Percentiles rank a stretch among this genome's conserved stretches.
phyloP scores from a whole-genome alignment of 2,113 vertebrate genomes.

The Athene cunicularia region DNA sequence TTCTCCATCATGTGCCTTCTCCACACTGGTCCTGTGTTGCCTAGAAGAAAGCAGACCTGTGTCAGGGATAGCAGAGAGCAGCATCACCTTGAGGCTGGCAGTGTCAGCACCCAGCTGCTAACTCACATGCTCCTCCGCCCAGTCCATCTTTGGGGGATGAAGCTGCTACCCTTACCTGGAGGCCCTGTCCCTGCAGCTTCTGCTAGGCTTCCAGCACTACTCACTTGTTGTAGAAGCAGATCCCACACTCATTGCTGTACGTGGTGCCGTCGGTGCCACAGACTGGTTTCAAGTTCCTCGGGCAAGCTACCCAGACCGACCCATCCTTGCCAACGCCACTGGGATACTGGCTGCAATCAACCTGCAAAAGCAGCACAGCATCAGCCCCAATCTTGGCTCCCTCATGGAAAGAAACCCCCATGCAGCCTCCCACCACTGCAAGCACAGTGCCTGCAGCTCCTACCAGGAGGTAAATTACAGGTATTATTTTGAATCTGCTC shows the following conservation, averaged over 20 bases:
- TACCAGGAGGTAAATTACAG: not conserved
- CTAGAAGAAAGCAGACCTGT: not conserved
- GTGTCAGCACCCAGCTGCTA: not conserved
- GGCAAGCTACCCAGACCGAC: not conserved
- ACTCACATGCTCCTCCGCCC: not conserved
- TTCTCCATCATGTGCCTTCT: constrained; percentile 22
- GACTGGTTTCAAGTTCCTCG: not conserved
- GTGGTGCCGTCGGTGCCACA: constrained; percentile 20
- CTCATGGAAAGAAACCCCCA: not conserved
- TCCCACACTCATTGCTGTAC: constrained; percentile 11
- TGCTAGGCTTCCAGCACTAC: not conserved
- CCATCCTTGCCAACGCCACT: not conserved
- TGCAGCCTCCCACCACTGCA: not conserved
- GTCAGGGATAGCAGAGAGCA: not conserved
- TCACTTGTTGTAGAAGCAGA: constrained; percentile 21
- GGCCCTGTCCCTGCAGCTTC: not conserved
- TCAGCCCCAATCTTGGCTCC: accelerated
- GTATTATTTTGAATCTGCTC: not conserved
- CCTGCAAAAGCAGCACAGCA: not conserved
- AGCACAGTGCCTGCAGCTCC: not conserved
- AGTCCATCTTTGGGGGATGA: too few relatives aligned
- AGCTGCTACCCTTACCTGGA: not conserved
- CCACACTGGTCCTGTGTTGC: not conserved
- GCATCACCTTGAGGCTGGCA: accelerated
- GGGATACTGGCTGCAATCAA: not conserved